Evolutionary conservation across 2,113 vertebrate genomes (phyloP), one percentile per base, ranked within the genome.

Genomic region (Perca fluviatilis): DNA sequence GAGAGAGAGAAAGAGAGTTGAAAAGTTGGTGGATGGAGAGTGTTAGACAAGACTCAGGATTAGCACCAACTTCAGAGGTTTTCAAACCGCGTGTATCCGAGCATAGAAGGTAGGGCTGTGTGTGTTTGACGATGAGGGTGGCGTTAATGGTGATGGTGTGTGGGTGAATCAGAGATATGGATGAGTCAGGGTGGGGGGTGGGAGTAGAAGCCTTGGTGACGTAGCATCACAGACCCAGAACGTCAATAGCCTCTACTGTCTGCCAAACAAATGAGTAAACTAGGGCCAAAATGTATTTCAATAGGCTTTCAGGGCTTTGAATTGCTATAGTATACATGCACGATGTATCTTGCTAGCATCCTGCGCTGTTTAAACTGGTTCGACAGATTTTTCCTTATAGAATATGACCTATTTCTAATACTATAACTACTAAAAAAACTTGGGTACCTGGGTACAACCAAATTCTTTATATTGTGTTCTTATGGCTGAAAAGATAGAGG

Each of bases 21-120:
- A 74, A 57, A 46, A 46, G 79, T 85, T 81, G 86, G 86, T 71
- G 77, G 77, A 82, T 77, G 81, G 65, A 72, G 57, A 61, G 69
- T 12, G 71, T 79, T 47, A 51, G 65, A 73, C 46, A 13, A 78
- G 82, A 83, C 68, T 85, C 64, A n/a, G 58, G 66, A 74, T 86
- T 92, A 94, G 93, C 93, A 92, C 91, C 92, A 91, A 91, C 82
- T 80, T 79, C 27, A 84, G 68, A 71, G 84, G 62, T 77, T 77
- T 62, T 72, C 83, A 4, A 54, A 49, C 51, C 84, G 85, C 19
- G 46, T 86, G 82, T 85, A 60, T 87, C 71, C 54, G 56, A 83
- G 80, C 61, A 58, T 57, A 67, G 60, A 70, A 4, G 57, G 60
- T 18, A 53, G 53, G 21, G 23, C 18, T 36, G 40, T 64, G 56